Percentiles rank a stretch among this genome's conserved stretches.
phyloP scores from a whole-genome alignment of 2,888 invertebrate genomes.

The Euspilapteryx auroguttella region DNA sequence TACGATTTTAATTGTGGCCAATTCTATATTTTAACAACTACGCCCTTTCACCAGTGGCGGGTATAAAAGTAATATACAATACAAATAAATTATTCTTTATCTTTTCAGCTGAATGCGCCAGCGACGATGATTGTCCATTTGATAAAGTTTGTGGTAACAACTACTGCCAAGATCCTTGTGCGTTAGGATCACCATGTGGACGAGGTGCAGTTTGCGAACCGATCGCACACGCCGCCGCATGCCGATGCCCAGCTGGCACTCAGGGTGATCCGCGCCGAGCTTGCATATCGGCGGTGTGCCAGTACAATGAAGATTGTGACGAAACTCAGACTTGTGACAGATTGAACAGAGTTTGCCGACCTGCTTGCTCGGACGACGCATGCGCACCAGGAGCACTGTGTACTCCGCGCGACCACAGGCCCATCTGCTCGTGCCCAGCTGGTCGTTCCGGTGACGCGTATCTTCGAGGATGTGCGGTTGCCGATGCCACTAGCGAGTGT shows the following conservation, averaged over 20 bases:
- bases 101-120: slow-evolving; percentile 75
- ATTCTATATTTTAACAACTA: no score
- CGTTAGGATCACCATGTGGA: slow-evolving; percentile 71
- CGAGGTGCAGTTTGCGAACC: slow-evolving; percentile 77
- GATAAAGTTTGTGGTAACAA: slow-evolving; percentile 79
- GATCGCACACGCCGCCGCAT: slow-evolving; percentile 76
- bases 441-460: slow-evolving; percentile 82
- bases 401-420: slow-evolving; percentile 72
- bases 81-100: slow-evolving; percentile 9
- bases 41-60: no score
- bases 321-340: slow-evolving; percentile 83
- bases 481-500: slow-evolving; percentile 62
- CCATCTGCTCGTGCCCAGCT: slow-evolving; percentile 74
- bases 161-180: slow-evolving; percentile 81
- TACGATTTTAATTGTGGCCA: no score
- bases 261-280: slow-evolving; percentile 82
- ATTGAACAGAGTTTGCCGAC: slow-evolving; percentile 78
- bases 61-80: no score
- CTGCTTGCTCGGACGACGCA: slow-evolving; percentile 79
- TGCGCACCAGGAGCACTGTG: slow-evolving; percentile 82
- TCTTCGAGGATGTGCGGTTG: slow-evolving; percentile 45
- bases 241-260: slow-evolving; percentile 81
- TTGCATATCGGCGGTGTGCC: slow-evolving; percentile 82
- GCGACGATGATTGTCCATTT: slow-evolving; percentile 80
- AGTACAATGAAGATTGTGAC: slow-evolving; percentile 87